Evolutionary conservation across 1,140 invertebrate species (phyloP), one percentile per base, ranked within the genome.

Genomic region (Drosophila sulfurigaster): DNA sequence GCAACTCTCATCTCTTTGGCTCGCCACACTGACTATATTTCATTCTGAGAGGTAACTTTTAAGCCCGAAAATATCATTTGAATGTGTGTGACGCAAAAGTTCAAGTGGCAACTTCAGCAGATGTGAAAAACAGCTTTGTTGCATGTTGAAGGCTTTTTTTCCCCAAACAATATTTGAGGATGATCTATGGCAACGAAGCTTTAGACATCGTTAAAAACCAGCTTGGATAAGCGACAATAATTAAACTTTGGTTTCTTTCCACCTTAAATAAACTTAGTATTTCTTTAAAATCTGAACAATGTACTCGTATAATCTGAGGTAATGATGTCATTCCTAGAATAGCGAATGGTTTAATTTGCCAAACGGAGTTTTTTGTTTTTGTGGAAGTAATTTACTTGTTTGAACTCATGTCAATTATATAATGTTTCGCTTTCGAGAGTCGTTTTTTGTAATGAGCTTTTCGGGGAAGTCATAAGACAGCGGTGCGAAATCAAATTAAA

Each of bases 401-500:
- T 54, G 38, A 70, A 70, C 52, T 46, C 45, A 15, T 43, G 16
- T 59, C 59, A 73, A 73, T 73, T 60, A 52, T 5, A 8, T 46
- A 72, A 59, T 52, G 49, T 41, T n/a, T 30, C 30, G n/a, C 7
- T 48, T 48, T 20, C 30, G 6, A 7, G 8, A 43, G 30, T 45
- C n/a, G 49, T 25, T 30, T 16, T 15, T 16, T 43, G 20, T 43
- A 57, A 63, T 54, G 8, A 62, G 49, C n/a, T 63, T 62, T 62
- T 57, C 15, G 16, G 6, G 16, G 25, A 81, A 75, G 11, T 49
- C n/a, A 15, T 20, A 30, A 54, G 10, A 62, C 54, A 38, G 52
- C 62, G 63, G 15, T 41, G 16, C 28, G 20, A 58, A 75, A 68
- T 64, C 35, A 62, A 72, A 79, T 86, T 68, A 82, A 46, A 78